These are phyloP conservation scores for Erebia ligea DNA, from an alignment of 2,888 invertebrate genomes.

Conservation along the genomic window DNA sequence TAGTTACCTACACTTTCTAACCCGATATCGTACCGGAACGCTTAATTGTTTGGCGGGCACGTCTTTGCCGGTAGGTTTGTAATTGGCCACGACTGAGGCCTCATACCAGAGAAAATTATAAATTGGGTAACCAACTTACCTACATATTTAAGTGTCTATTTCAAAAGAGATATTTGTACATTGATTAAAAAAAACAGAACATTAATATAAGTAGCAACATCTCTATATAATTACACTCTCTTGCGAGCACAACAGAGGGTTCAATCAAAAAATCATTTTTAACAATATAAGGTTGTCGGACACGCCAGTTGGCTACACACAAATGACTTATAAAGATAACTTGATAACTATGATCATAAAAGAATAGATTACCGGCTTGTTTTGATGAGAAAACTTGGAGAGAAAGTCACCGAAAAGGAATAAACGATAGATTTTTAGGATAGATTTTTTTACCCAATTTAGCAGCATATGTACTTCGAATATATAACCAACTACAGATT, in stretches of 20 bases:
- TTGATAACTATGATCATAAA: slow-evolving; percentile 29
- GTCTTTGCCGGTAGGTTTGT: too few relatives aligned
- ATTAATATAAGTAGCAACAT: slow-evolving; percentile 32
- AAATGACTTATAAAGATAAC: slow-evolving; percentile 57
- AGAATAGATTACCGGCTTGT: slow-evolving; percentile 22
- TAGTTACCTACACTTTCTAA: too few relatives aligned
- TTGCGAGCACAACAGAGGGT: slow-evolving; percentile 69
- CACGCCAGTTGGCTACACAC: slow-evolving; percentile 70
- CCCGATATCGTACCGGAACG: too few relatives aligned
- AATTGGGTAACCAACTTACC: too few relatives aligned
- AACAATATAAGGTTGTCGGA: slow-evolving; percentile 78
- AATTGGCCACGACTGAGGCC: too few relatives aligned
- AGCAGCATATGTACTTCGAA: too few relatives aligned
- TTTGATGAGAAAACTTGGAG: background rate
- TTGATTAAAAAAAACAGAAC: background rate
- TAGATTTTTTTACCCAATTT: too few relatives aligned
- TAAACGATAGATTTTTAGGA: too few relatives aligned
- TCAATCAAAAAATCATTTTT: slow-evolving; percentile 83
- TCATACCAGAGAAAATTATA: too few relatives aligned
- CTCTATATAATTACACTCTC: slow-evolving; percentile 59
- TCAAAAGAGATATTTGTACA: background rate
- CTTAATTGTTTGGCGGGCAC: too few relatives aligned
- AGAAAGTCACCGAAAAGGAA: too few relatives aligned
- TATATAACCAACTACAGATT: too few relatives aligned
- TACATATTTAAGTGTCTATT: background rate